Evolutionary conservation across 2,113 vertebrate genomes (phyloP), one percentile per base, ranked within the genome.

Genomic region (Columbina picui): DNA sequence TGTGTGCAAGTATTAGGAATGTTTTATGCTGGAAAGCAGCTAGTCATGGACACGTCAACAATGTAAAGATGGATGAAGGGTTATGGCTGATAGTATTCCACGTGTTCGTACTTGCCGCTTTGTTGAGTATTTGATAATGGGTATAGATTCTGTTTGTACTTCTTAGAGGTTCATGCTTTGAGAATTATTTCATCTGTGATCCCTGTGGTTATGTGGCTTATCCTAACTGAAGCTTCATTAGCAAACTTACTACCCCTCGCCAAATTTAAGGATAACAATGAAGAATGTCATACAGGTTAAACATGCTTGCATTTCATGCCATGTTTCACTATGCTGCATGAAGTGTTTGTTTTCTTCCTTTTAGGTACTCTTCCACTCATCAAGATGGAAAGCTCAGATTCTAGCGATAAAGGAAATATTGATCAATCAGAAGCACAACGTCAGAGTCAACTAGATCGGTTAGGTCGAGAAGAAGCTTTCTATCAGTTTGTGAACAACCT

Each of bases 401-500:
- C 98, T 87, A 96, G 97, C 49, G 99, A 99, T 92, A 99, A 99
- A 98, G 98, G 98, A 91, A 98, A 97, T 89, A 91, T 98, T 20
- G 99, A 99, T 97, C 99, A 99, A 57, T 98, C 99, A 3, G 98
- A 99, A 97, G 98, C 98, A 21, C 99, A 99, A 59, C 99, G 99
- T 78, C 98, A 98, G 65, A 98, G 99, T 94, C 99, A 99, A 86
- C 98, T 98, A 95, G 99, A 99, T 94, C 98, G 99, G 15, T 97
- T 99, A 76, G 98, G 99, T 96, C 97, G 99, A 87, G 99, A 99
- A 84, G 99, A 99, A 97, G 99, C 99, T 92, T 99, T 99, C 97
- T 99, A 99, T 96, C 99, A 99, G 90, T 99, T 99, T 97, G 99
- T 99, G 81, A 99, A 99, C 98, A 99, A 99, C 96, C 98, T 99